Percentiles rank a stretch among this genome's conserved stretches.
Evolutionary conservation across 2,888 invertebrate genomes (phyloP).

Genomic region (Lamellibrachia satsuma): DNA sequence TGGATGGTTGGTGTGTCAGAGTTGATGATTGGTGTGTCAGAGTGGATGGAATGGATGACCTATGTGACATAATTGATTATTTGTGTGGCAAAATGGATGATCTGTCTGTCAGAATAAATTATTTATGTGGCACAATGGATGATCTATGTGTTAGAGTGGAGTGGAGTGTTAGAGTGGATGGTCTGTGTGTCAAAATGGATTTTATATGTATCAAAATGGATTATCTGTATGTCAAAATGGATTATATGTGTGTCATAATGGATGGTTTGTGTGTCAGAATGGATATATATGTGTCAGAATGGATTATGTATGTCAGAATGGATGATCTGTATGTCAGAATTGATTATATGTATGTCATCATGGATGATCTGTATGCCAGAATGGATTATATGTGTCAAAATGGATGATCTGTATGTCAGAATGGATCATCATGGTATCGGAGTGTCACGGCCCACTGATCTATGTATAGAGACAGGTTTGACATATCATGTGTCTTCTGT

Average conservation of each 20-base stretch:
- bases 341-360: neutral
- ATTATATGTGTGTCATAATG: neutral
- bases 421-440: no score
- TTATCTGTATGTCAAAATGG: neutral
- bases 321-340: neutral
- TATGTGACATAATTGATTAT: neutral
- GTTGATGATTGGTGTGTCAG: no score
- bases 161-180: neutral
- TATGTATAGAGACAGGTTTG: neutral
- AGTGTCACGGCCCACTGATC: neutral
- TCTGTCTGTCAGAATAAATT: neutral
- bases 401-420: neutral
- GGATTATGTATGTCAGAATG: neutral
- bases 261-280: neutral
- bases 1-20: no score
- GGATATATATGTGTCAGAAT: neutral
- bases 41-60: neutral
- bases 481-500: neutral
- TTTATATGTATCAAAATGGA: no score
- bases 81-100: neutral
- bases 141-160: neutral
- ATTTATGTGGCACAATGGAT: neutral
- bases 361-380: neutral
- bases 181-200: neutral
- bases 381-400: neutral